A percentile compares a stretch with the other conserved stretches of the same genome.
These are phyloP conservation scores for Rhipidura dahli DNA, from an alignment of 2,113 vertebrate genomes.

Conservation along the genomic window DNA sequence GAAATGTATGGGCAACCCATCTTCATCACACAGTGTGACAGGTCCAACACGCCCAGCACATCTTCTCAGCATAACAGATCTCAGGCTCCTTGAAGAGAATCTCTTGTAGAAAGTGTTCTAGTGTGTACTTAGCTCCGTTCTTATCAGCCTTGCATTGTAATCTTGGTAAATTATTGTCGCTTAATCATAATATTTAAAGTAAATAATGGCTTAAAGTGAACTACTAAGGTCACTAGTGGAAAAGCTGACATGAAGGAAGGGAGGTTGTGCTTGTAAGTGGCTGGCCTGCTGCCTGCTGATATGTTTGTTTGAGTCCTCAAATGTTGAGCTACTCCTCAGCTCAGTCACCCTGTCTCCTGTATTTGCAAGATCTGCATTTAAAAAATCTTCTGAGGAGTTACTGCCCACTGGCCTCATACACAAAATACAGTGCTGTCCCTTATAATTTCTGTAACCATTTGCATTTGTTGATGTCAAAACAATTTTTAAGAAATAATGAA, in stretches of 20 bases:
- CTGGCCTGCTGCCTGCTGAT: background rate
- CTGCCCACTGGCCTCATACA: background rate
- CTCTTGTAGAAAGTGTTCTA: background rate
- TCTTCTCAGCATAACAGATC: background rate
- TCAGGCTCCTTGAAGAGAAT: background rate
- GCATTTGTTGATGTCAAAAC: background rate
- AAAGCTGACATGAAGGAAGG: slow-evolving; percentile 2
- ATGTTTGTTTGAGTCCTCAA: background rate
- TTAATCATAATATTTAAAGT: slow-evolving; percentile 22
- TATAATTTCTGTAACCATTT: background rate
- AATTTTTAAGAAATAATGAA: background rate
- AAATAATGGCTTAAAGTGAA: slow-evolving; percentile 28
- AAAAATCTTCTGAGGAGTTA: background rate
- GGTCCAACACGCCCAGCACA: background rate
- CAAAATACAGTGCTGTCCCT: background rate
- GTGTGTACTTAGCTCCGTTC: background rate
- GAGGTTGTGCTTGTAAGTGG: background rate
- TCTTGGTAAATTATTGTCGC: background rate
- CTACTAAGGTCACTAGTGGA: background rate
- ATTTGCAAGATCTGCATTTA: background rate
- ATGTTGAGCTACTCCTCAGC: background rate
- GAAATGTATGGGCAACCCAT: background rate
- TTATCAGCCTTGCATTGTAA: slow-evolving; percentile 5
- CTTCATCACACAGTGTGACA: background rate
- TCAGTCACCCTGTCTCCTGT: background rate